Conservation (phyloP, 2,113 vertebrate species). For the rat (Rattus norvegicus) region GRCr8 NC_086039.1:36451001-36451500, state of each 20-base stretch:
- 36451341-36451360: conserved; percentile 69
- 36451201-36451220: conserved; percentile 28
- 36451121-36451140: neutral
- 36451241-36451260: conserved; percentile 39
- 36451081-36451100: neutral
- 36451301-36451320: conserved; percentile 62
- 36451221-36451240: conserved; percentile 25
- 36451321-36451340: conserved; percentile 41
- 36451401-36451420: conserved; percentile 75
- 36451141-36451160: neutral
- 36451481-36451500: conserved; percentile 66
- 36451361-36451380: conserved; percentile 56
- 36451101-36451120: conserved; percentile 27
- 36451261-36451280: conserved; percentile 63
- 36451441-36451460: conserved; percentile 63
- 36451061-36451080: conserved; percentile 36
- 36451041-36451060: conserved; percentile 21
- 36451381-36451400: conserved; percentile 70
- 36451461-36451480: conserved; percentile 66
- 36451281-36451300: conserved; percentile 64
- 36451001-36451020: neutral
- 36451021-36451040: neutral
- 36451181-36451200: neutral
- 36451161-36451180: neutral
- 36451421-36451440: conserved; percentile 74